Conservation (phyloP, 2,888 invertebrate species). For the Epiperipatus broadwayi region DNA sequence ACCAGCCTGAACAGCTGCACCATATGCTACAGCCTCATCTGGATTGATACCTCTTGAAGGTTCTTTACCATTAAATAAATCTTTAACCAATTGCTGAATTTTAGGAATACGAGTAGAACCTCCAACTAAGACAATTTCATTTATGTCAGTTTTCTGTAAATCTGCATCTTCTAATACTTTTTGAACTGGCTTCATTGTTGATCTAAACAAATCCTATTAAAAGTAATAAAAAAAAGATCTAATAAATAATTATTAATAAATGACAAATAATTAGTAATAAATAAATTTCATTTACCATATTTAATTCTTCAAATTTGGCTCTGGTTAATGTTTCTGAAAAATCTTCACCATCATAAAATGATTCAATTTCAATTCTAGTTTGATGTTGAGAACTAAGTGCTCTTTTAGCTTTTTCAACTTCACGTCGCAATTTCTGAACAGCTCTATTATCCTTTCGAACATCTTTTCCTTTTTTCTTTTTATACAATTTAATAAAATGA, state of each 20-base stretch:
- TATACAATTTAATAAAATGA: constrained; percentile 93
- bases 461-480: constrained; percentile 96
- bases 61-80: constrained; percentile 90
- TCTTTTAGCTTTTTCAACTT: constrained; percentile 92
- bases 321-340: constrained; percentile 94
- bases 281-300: constrained; percentile 43
- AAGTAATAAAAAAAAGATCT: constrained; percentile 1
- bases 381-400: constrained; percentile 73
- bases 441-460: constrained; percentile 80
- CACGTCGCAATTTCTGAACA: constrained; percentile 84
- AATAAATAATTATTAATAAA: constrained; percentile 39
- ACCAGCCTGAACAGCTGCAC: constrained; percentile 95
- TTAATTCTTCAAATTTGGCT: constrained; percentile 95
- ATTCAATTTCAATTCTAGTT: constrained; percentile 93
- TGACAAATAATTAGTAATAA: constrained; percentile 14
- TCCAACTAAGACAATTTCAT: constrained; percentile 96
- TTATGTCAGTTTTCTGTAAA: constrained; percentile 91
- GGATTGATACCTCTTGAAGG: constrained; percentile 95
- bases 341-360: constrained; percentile 92
- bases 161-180: constrained; percentile 96
- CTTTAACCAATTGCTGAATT: constrained; percentile 43
- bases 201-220: constrained; percentile 40
- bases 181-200: constrained; percentile 82
- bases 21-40: constrained; percentile 96
- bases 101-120: constrained; percentile 98